These are phyloP conservation scores for Leptatherina wallacei DNA, from an alignment of 2,797 vertebrate genomes.

Conservation along the genomic window DNA sequence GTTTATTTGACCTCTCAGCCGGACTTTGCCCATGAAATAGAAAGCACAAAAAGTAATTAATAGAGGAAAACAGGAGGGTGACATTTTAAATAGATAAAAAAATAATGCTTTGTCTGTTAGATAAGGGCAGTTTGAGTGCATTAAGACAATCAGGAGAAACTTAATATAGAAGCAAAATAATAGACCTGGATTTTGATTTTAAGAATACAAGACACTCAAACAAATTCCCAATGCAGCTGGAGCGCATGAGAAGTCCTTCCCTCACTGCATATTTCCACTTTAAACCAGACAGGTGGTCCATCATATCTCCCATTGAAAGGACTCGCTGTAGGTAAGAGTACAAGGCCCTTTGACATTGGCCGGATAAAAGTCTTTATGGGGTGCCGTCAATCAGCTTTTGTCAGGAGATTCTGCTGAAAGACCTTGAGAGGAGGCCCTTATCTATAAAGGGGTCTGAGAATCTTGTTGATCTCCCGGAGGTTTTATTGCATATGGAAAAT, in stretches of 20 bases:
- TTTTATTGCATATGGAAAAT: slow-evolving; percentile 41
- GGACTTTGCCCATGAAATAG: slow-evolving; percentile 45
- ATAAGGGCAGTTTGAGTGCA: slow-evolving; percentile 3
- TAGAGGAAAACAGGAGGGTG: slow-evolving; percentile 21
- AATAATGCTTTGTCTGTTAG: slow-evolving; percentile 17
- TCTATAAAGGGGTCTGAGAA: slow-evolving; percentile 20
- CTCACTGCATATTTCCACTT: slow-evolving; percentile 4
- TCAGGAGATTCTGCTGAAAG: slow-evolving; percentile 35
- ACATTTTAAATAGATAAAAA: slow-evolving; percentile 25
- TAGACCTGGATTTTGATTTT: slow-evolving; percentile 3
- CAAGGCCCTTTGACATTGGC: slow-evolving; percentile 61
- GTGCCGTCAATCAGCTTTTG: slow-evolving; percentile 62
- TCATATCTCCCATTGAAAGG: slow-evolving; percentile 25
- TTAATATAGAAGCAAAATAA: background rate
- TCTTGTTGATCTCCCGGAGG: slow-evolving; percentile 48
- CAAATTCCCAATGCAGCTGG: background rate
- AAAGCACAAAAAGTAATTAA: slow-evolving; percentile 39
- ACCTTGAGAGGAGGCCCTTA: slow-evolving; percentile 55
- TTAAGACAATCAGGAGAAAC: background rate
- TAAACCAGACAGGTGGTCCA: slow-evolving; percentile 37
- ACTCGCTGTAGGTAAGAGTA: slow-evolving; percentile 54
- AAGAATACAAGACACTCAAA: background rate
- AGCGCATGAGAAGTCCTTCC: slow-evolving; percentile 8
- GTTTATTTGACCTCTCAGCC: slow-evolving; percentile 60
- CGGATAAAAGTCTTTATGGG: slow-evolving; percentile 65